These are phyloP conservation scores for Danaus melanippus DNA, from an alignment of 1,140 invertebrate genomes.

Conservation along the genomic window DNA sequence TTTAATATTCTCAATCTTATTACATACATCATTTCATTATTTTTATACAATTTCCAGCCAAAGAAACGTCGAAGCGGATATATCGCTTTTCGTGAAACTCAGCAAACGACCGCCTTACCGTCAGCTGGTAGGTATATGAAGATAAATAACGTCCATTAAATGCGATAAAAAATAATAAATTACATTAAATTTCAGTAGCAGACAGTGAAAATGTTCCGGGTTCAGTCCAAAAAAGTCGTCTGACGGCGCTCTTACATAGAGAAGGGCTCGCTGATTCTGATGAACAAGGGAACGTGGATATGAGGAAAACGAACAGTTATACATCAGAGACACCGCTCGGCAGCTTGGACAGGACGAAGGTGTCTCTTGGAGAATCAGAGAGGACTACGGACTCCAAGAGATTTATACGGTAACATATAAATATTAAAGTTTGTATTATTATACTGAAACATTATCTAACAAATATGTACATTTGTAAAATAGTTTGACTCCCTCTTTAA, in stretches of 20 bases:
- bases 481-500: no score
- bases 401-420: slow-evolving; percentile 33
- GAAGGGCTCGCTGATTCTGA: slow-evolving; percentile 37
- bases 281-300: slow-evolving; percentile 5
- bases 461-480: no score
- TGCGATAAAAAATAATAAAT: no score
- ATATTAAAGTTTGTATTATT: no score
- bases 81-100: slow-evolving; percentile 24
- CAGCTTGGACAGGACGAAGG: slow-evolving; percentile 55
- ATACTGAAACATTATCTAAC: neutral
- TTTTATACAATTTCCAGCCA: slow-evolving; percentile 21
- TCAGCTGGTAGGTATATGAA: no score
- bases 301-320: slow-evolving; percentile 17
- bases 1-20: no score
- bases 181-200: slow-evolving; percentile 21
- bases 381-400: slow-evolving; percentile 42
- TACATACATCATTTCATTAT: no score
- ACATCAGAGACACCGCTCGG: slow-evolving; percentile 47
- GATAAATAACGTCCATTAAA: no score
- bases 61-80: slow-evolving; percentile 32
- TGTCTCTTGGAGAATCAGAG: slow-evolving; percentile 52
- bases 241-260: slow-evolving; percentile 31
- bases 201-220: slow-evolving; percentile 46
- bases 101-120: slow-evolving; percentile 6
- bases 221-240: slow-evolving; percentile 13